Percentiles rank a stretch among this genome's conserved stretches.
phyloP scores from a whole-genome alignment of 2,888 invertebrate genomes.

The Theodoxus fluviatilis region DNA sequence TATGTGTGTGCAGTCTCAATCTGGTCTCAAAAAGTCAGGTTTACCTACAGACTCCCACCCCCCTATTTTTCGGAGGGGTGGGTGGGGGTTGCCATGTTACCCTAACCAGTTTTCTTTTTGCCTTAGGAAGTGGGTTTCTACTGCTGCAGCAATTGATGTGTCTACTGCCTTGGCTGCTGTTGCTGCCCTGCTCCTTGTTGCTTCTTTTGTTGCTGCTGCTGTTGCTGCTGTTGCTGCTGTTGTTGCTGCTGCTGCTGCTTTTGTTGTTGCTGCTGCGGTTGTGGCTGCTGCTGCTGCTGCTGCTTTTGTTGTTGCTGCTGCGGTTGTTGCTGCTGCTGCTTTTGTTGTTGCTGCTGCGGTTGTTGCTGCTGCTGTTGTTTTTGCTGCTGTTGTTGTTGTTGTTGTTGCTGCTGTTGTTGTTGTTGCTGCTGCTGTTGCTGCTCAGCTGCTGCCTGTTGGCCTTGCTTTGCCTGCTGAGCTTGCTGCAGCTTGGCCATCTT shows the following conservation, averaged over 20 bases:
- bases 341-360: not conserved
- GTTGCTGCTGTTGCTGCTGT: constrained; percentile 8
- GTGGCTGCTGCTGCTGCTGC: constrained; percentile 18
- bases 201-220: constrained; percentile 8
- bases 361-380: not conserved
- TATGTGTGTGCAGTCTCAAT: too few relatives aligned
- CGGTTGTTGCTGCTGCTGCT: not conserved
- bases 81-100: too few relatives aligned
- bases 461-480: not conserved
- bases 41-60: too few relatives aligned
- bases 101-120: too few relatives aligned
- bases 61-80: too few relatives aligned
- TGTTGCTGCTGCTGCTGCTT: constrained; percentile 17
- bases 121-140: too few relatives aligned
- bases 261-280: constrained; percentile 18
- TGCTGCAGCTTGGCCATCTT: constrained; percentile 66
- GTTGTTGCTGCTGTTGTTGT: not conserved
- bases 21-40: too few relatives aligned
- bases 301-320: not conserved
- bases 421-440: not conserved
- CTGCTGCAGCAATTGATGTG: too few relatives aligned
- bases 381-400: not conserved
- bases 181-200: constrained; percentile 21
- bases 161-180: too few relatives aligned
- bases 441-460: not conserved